Conservation (phyloP, 2,888 invertebrate species). For the Lymantria monacha region DNA sequence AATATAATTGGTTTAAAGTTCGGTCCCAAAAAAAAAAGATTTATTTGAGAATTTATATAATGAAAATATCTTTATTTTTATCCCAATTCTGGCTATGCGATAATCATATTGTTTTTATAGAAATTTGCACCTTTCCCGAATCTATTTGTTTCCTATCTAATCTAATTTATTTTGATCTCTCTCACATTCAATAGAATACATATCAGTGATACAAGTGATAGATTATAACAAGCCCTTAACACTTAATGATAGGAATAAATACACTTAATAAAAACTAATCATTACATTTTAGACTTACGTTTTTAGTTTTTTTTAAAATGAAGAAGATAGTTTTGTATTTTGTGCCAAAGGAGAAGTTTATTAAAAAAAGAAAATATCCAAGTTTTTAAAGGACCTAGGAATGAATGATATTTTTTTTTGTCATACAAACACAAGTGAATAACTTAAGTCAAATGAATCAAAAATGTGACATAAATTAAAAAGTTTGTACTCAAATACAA, state of each 20-base stretch:
- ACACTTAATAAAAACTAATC: background rate
- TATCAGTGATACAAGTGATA: conserved; percentile 14
- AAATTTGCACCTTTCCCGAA: conserved; percentile 19
- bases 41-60: background rate
- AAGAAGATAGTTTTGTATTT: conserved; percentile 12
- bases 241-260: conserved; percentile 5
- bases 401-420: too few relatives aligned
- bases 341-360: conserved; percentile 19
- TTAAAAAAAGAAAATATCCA: too few relatives aligned
- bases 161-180: conserved; percentile 8
- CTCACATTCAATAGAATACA: conserved; percentile 17
- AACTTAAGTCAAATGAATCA: too few relatives aligned
- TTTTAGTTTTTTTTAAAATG: conserved; percentile 12
- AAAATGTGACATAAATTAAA: too few relatives aligned
- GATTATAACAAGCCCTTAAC: conserved; percentile 11
- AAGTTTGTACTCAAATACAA: too few relatives aligned
- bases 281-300: conserved; percentile 7
- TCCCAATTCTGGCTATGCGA: background rate
- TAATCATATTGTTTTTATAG: conserved; percentile 1
- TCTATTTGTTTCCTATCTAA: conserved; percentile 34
- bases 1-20: background rate
- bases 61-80: background rate
- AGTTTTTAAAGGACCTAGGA: too few relatives aligned
- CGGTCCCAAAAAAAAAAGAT: background rate
- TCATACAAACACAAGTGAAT: too few relatives aligned